phyloP scores from a whole-genome alignment of 2,797 vertebrate genomes.

The Oryzias sinensis region DNA sequence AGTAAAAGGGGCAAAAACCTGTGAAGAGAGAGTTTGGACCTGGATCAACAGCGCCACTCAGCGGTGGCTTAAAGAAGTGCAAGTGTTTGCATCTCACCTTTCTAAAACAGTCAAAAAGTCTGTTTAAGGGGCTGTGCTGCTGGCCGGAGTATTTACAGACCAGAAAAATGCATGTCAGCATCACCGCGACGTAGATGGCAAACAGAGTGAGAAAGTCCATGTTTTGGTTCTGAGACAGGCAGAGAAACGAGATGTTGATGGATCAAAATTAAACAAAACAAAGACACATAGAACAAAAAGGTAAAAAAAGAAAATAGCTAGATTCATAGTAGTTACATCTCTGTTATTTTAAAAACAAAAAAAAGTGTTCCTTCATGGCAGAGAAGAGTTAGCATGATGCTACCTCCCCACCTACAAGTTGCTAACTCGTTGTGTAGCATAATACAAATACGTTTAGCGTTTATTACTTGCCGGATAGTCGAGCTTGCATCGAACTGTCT shows the following conservation, averaged over 20 bases:
- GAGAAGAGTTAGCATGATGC: constrained; percentile 37
- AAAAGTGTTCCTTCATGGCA: too few relatives aligned
- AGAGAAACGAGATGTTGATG: constrained; percentile 39
- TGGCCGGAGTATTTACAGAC: constrained; percentile 80
- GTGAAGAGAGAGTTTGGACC: constrained; percentile 1
- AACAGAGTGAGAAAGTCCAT: constrained; percentile 95
- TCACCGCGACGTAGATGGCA: constrained; percentile 76
- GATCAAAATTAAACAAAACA: constrained; percentile 1
- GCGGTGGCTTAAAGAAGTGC: constrained; percentile 3
- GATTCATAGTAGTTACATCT: too few relatives aligned
- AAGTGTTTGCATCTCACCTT: constrained; percentile 55
- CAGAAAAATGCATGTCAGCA: constrained; percentile 69
- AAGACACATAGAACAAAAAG: too few relatives aligned
- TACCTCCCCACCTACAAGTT: neutral
- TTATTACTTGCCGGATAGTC: constrained; percentile 14
- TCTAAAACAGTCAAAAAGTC: constrained; percentile 33
- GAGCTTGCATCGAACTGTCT: constrained; percentile 16
- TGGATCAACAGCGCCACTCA: constrained; percentile 26
- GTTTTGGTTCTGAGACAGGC: neutral
- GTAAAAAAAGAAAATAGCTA: too few relatives aligned
- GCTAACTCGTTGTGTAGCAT: constrained; percentile 1
- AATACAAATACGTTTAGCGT: too few relatives aligned
- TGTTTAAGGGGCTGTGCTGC: constrained; percentile 63
- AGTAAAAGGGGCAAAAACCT: constrained; percentile 78
- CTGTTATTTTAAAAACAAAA: too few relatives aligned